A percentile compares a stretch with the other conserved stretches of the same genome.
Conservation (phyloP, 2,888 invertebrate genomes). For the Steromphala cineraria region DNA sequence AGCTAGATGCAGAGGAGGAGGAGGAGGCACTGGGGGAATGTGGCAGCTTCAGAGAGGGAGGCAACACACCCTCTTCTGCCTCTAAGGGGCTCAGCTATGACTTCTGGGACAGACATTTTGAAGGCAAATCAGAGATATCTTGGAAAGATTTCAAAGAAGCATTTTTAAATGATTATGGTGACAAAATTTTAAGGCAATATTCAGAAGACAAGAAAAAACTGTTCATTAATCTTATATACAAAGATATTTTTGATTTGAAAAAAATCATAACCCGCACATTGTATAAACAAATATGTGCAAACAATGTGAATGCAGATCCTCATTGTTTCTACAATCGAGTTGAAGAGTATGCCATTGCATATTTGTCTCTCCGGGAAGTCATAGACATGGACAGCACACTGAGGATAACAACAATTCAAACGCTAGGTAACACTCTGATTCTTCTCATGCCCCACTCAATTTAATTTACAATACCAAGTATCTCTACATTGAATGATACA, state of each 20-base stretch:
- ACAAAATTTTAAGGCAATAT: constrained; percentile 45
- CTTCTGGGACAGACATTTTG: constrained; percentile 66
- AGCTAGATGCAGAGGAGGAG: constrained; percentile 16
- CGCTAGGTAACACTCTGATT: constrained; percentile 53
- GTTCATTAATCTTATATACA: constrained; percentile 58
- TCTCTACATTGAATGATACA: too few species aligned
- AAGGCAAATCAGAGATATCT: constrained; percentile 40
- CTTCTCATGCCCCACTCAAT: too few species aligned
- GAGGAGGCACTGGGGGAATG: constrained; percentile 23
- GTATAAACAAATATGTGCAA: constrained; percentile 54
- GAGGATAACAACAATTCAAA: constrained; percentile 63
- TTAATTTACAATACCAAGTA: too few species aligned
- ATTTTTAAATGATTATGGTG: constrained; percentile 61
- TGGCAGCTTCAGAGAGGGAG: not conserved
- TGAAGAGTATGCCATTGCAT: constrained; percentile 63
- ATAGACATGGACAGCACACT: constrained; percentile 65
- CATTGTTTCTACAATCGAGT: constrained; percentile 61
- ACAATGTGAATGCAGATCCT: constrained; percentile 41
- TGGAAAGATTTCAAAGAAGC: constrained; percentile 55
- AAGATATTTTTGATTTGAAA: constrained; percentile 57
- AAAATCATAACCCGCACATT: constrained; percentile 34
- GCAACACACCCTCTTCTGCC: not conserved
- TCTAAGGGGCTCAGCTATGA: constrained; percentile 34
- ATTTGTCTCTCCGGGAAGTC: constrained; percentile 64
- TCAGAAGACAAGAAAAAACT: constrained; percentile 48